Evolutionary conservation across 2,797 vertebrate genomes (phyloP), one percentile per base, ranked within the genome.

Genomic region (Geotria australis): DNA sequence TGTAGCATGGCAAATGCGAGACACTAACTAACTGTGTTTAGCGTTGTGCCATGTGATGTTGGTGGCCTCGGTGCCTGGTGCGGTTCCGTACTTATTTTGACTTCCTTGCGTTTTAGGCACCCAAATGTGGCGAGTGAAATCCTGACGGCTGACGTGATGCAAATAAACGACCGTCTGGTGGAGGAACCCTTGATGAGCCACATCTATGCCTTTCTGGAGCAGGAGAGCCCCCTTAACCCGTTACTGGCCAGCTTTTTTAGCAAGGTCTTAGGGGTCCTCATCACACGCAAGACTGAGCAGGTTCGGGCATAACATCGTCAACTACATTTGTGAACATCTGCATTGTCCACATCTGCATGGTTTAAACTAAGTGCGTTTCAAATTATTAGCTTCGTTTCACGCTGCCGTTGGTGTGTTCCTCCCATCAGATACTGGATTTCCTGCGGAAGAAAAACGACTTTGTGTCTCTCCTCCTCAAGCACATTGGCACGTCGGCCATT

Each of bases 231-330:
- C 2, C 70, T 95, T 62, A 96, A 96, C 65, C 88, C 89, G 3
- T 71, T 96, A 63, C 73, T 96, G n/a, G 89, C 89, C 72, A 95
- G 88, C 64, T 96, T 96, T 71, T 91, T 95, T 74, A 96, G 88
- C 75, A 96, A 95, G 73, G 89, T 86, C 58, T 85, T 91, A 1
- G 85, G 89, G 62, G 89, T 81, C 63, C 79, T 96, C 64, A 91
- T 95, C 46, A 83, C 85, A 57, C 77, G 89, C 57, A 96, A 93
- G 72, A 86, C 89, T 0, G 85, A 96, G 47, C 86, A 95, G 81
- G 89, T 95, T 63, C 5, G 24, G 24, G 6, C 24, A 38, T 38
- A 38, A 38, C 24, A 38, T 38, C 38, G 24, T 38, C 5, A 38
- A 38, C 24, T 5, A 38, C 24, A 5, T 38, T 38, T 38, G 4